Conservation (phyloP, 2,888 invertebrate species). For the Cistogaster globosa region DNA sequence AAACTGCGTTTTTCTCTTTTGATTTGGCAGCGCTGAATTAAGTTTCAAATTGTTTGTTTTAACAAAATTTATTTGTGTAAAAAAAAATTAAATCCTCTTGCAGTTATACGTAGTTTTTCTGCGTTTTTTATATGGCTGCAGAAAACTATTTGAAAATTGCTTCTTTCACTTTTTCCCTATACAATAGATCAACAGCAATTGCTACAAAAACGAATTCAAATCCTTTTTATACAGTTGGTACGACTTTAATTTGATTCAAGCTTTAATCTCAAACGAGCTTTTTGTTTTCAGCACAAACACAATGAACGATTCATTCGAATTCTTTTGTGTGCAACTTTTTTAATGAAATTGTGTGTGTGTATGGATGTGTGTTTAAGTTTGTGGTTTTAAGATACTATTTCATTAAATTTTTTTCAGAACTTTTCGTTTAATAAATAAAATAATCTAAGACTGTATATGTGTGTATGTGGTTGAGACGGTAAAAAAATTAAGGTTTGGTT, state of each 20-base stretch:
- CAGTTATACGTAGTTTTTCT: constrained; percentile 18
- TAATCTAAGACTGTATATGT: not conserved
- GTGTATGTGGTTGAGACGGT: not conserved
- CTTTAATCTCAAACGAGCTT: constrained; percentile 18
- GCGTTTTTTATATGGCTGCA: not conserved
- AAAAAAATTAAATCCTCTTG: not conserved
- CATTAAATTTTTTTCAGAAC: constrained; percentile 18
- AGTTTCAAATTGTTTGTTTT: constrained; percentile 46
- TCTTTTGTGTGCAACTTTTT: not conserved
- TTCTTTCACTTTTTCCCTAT: not conserved
- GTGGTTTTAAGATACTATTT: constrained; percentile 29
- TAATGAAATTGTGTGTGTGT: too few relatives aligned
- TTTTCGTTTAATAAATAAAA: not conserved
- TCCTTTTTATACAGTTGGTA: constrained; percentile 2
- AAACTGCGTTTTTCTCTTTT: not conserved
- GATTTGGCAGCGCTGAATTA: constrained; percentile 16
- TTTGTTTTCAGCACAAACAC: not conserved
- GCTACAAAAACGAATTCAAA: not conserved
- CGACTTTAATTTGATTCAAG: constrained; percentile 42
- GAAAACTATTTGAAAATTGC: constrained; percentile 12
- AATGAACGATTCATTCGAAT: too few relatives aligned
- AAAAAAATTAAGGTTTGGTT: not conserved
- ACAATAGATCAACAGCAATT: not conserved
- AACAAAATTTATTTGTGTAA: not conserved
- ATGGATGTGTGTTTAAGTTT: not conserved